Conservation (phyloP, 1,140 invertebrate species). For the honey bee (Apis mellifera) region Amel_HAv3.1 CM009935.2:3314501-3315000, state of each 20-base stretch:
- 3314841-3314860: slow-evolving; percentile 43
- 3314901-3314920: slow-evolving; percentile 41
- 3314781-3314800: not conserved
- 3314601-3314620: no score
- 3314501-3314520: no score
- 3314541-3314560: no score
- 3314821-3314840: slow-evolving; percentile 21
- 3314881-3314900: slow-evolving; percentile 27
- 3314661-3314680: no score
- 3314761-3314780: not conserved
- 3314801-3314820: slow-evolving; percentile 1
- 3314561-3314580: no score
- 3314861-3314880: slow-evolving; percentile 50
- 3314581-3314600: no score
- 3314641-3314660: no score
- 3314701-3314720: no score
- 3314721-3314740: not conserved
- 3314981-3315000: slow-evolving; percentile 67
- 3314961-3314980: slow-evolving; percentile 54
- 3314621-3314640: no score
- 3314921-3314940: slow-evolving; percentile 42
- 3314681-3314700: no score
- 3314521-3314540: no score
- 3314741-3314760: not conserved
- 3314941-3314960: slow-evolving; percentile 67